Base-by-base conservation (phyloP, 2,797 vertebrate species). In the Gymnoscopelus braueri region DNA sequence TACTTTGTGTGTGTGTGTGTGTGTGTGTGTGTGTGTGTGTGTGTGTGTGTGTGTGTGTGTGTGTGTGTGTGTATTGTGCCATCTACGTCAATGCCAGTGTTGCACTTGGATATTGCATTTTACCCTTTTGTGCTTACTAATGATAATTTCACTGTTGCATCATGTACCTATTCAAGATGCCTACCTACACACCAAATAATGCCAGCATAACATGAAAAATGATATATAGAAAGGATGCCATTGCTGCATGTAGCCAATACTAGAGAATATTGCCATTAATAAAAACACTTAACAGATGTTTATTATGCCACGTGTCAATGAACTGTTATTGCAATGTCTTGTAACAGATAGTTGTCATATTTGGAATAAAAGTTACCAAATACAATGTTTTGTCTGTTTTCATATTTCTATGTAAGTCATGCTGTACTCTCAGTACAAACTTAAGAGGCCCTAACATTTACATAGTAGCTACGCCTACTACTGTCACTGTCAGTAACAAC, bases 281-380 rank as follows among this genome's bases (percentile, higher is more conserved):
- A 63, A 32, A 35, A 9, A 12, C 8, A 35, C 63, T 64, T 78
- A 60, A 70, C 72, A 44, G 3, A 5, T 82, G 60, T 8, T 53
- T 71, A 66, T 74, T 29, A 44, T 79, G 75, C 64, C 72, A 68
- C n/a, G 19, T 58, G 68, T 77, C 53, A 70, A 65, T 54, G 52
- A 80, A 61, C 15, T 81, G 79, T 88, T 77, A 66, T 19, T 75
- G 63, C 74, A 78, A 73, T 77, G 67, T 67, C 72, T 67, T 10
- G 19, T 65, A 19, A 79, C 67, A 61, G 78, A 81, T 67, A 55
- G 23, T 7, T 81, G 87, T 83, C 72, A 85, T 84, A 77, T 90
- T 91, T 90, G 63, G 60, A 90, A 91, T 90, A 85, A 93, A 86
- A 35, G 9, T 58, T 7, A 73, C 9, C n/a, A 14, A 53, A 26